Evolutionary conservation across 2,113 vertebrate species (phyloP), one percentile per base, ranked within the genome.

Genomic region (Microtus richardsoni): DNA sequence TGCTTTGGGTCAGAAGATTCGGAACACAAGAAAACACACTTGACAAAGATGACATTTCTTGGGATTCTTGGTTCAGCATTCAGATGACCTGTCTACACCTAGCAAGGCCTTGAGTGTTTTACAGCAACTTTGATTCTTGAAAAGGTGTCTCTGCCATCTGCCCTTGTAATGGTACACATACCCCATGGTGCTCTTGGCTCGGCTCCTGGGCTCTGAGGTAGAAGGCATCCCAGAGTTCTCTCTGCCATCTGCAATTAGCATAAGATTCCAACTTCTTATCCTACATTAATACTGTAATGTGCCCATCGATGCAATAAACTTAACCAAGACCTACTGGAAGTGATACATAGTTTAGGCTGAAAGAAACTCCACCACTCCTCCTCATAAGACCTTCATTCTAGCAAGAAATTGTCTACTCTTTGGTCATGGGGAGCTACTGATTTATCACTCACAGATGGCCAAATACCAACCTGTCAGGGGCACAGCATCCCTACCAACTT

Each of bases 381-480:
- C 75, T 71, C 62, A 36, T 52, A 64, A 77, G 85, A 19, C 10
- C 36, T 66, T 58, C 30, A 11, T n/a, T 22, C 17, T 80, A 41
- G 30, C 39, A 88, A 85, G 64, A 86, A 78, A 58, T 62, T 71
- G 54, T 75, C 89, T 60, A 36, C 71, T 10, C 21, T 58, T 19
- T 78, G 80, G 33, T 79, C 66, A 1, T 66, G 6, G 30, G 41
- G 44, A 92, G 68, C 3, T 47, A 21, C 91, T 92, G 88, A 95
- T 95, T 96, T 77, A 92, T 95, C 66, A 47, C 89, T 91, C 96
- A 96, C 97, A 97, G 96, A 97, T 97, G 96, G 96, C 68, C 4
- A 1, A 70, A 85, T 47, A 88, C 86, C 80, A 88, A 91, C 68
- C 62, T 75, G 82, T 89, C 89, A 5, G 89, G 88, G 91, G 52